Percentiles rank a stretch among this genome's conserved stretches.
These are phyloP conservation scores for Deroptyus accipitrinus DNA, from an alignment of 2,113 vertebrate species.

Conservation along the genomic window DNA sequence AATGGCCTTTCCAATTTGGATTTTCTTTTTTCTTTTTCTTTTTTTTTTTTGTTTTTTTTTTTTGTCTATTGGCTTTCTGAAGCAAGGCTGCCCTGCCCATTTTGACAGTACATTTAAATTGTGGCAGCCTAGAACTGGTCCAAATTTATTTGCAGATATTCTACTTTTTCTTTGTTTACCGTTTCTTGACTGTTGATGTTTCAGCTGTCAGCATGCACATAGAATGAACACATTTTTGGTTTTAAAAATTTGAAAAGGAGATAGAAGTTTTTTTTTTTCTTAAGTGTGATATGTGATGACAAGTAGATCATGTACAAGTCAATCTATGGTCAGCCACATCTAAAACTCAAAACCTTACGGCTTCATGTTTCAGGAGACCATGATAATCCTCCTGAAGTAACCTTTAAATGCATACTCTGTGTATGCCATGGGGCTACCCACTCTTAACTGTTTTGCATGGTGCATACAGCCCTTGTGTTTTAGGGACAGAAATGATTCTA, in stretches of 20 bases:
- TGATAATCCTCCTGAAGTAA: background rate
- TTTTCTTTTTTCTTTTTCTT: background rate
- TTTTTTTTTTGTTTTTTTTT: background rate
- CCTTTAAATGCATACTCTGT: background rate
- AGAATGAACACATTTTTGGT: conserved; percentile 11
- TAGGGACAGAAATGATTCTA: background rate
- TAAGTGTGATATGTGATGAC: conserved; percentile 44
- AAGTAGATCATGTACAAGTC: conserved; percentile 60
- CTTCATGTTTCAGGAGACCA: background rate
- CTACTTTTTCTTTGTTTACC: conserved; percentile 25
- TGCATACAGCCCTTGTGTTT: background rate
- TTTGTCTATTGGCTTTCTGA: background rate
- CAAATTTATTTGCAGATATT: background rate
- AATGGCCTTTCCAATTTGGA: background rate
- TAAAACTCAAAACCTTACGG: conserved; percentile 10
- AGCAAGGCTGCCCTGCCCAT: background rate
- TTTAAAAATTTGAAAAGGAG: conserved; percentile 1
- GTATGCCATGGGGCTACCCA: background rate
- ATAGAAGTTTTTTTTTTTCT: background rate
- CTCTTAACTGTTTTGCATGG: background rate
- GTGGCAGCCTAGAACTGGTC: background rate
- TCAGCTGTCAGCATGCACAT: conserved; percentile 27
- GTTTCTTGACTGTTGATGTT: conserved; percentile 21
- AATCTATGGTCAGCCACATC: conserved; percentile 32
- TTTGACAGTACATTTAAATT: background rate